phyloP scores from a whole-genome alignment of 2,113 vertebrate species.

The Gasterosteus nipponicus region DNA sequence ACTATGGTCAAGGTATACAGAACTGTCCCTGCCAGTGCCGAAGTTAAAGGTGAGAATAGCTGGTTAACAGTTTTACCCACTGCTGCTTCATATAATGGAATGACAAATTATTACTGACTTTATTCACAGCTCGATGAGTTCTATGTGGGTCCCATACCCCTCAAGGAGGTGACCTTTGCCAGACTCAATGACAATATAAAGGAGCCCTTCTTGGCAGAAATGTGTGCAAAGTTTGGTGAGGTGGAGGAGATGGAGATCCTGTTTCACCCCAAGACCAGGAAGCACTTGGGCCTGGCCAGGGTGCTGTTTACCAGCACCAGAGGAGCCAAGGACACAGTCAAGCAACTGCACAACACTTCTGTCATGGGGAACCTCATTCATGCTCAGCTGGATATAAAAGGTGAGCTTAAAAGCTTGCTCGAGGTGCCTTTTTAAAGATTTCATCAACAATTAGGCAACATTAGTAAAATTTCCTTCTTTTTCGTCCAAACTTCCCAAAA shows the following conservation, averaged over 20 bases:
- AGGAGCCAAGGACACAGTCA: constrained; percentile 91
- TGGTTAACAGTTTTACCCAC: background rate
- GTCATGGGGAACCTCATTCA: constrained; percentile 96
- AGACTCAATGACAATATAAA: constrained; percentile 94
- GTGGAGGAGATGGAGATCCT: constrained; percentile 95
- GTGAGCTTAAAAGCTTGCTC: constrained; percentile 61
- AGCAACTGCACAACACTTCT: constrained; percentile 92
- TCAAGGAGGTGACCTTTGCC: constrained; percentile 95
- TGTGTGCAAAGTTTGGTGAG: constrained; percentile 94
- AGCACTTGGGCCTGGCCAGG: constrained; percentile 91
- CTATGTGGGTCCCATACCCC: constrained; percentile 91
- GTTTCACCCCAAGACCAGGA: constrained; percentile 90
- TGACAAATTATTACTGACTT: background rate
- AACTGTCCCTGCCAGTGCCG: constrained; percentile 89
- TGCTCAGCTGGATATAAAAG: constrained; percentile 92
- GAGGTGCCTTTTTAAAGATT: too few species aligned
- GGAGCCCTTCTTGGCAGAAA: constrained; percentile 91
- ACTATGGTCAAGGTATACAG: constrained; percentile 90
- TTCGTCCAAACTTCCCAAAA: background rate
- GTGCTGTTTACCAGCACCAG: constrained; percentile 91
- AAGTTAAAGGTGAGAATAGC: constrained; percentile 89
- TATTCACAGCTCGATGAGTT: constrained; percentile 88
- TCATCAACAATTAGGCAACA: background rate
- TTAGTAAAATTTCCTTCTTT: background rate
- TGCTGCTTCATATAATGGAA: background rate